Conservation (phyloP, 2,113 vertebrate genomes). For the Oncorhynchus tshawytscha region DNA sequence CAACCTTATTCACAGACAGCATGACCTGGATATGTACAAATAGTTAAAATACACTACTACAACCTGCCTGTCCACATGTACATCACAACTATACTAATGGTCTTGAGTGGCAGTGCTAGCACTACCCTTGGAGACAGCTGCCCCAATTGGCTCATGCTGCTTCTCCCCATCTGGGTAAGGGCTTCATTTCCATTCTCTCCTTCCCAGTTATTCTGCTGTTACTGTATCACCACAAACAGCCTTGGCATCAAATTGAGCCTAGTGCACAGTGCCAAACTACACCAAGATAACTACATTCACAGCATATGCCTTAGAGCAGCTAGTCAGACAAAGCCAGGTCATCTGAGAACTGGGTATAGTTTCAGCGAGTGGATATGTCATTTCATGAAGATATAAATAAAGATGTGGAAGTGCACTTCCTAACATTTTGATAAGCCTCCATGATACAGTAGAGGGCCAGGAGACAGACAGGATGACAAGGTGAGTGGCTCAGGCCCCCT, state of each 20-base stretch:
- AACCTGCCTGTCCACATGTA: too few relatives aligned
- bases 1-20: too few relatives aligned
- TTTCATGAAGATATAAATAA: not conserved
- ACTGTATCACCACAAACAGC: not conserved
- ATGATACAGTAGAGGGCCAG: not conserved
- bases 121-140: constrained; percentile 4
- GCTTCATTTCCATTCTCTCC: constrained; percentile 4
- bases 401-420: not conserved
- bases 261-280: not conserved
- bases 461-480: not conserved
- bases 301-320: not conserved
- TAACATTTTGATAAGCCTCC: not conserved
- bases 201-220: not conserved
- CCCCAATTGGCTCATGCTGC: not conserved
- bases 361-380: not conserved
- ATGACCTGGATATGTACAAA: too few relatives aligned
- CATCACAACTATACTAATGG: too few relatives aligned
- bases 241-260: not conserved
- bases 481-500: not conserved
- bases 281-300: not conserved
- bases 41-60: too few relatives aligned
- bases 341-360: not conserved
- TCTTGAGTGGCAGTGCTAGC: too few relatives aligned
- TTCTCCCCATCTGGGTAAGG: constrained; percentile 10
- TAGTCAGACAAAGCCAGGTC: not conserved